Base-by-base conservation (phyloP, 2,888 invertebrate genomes). In the Cerastis leucographa region DNA sequence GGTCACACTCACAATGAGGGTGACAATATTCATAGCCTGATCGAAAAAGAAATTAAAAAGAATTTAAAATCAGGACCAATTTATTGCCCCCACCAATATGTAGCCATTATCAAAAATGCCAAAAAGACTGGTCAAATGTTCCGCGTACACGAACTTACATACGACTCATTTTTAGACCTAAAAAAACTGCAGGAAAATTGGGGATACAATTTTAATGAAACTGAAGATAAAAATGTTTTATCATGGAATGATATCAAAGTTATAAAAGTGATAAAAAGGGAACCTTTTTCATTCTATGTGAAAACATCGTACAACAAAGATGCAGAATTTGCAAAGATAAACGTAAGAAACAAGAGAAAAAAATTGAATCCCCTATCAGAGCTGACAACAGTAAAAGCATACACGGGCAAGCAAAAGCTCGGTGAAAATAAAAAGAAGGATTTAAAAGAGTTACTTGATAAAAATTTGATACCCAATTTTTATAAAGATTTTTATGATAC, bases 1-100 rank as follows among this genome's bases (percentile, higher is more conserved):
- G 76, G 76, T 14, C 76, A 76, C 25, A 72, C 76, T 11, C 76
- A 76, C 12, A 76, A 76, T 44, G 76, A 72, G 44, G 71, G 62
- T 12, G 76, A 76, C 49, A 49, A 67, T 19, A 71, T 72, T 35
- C 76, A 76, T 68, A 68, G 71, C 44, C 44, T 72, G 11, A 72
- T 76, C n/a, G 71, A 76, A 51, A 76, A 76, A 68, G 42, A 66
- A 44, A 61, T 76, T 22, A 59, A 71, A 46, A 76, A 67, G 51
- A 54, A 69, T 7, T 42, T 69, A 42, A 76, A 51, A 65, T 78
- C 78, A 64, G 74, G 74, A n/a, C 78, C 74, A 42, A 78, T 78
- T 66, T 78, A 74, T 66, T 65, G 46, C 11, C 78, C 78, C 35
- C 69, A 69, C 40, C 78, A 71, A 56, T 74, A 74, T 68, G 68